A percentile compares a stretch with the other conserved stretches of the same genome.
Evolutionary conservation across 2,888 invertebrate genomes (phyloP).

Genomic region (Eurytoma adleriae): DNA sequence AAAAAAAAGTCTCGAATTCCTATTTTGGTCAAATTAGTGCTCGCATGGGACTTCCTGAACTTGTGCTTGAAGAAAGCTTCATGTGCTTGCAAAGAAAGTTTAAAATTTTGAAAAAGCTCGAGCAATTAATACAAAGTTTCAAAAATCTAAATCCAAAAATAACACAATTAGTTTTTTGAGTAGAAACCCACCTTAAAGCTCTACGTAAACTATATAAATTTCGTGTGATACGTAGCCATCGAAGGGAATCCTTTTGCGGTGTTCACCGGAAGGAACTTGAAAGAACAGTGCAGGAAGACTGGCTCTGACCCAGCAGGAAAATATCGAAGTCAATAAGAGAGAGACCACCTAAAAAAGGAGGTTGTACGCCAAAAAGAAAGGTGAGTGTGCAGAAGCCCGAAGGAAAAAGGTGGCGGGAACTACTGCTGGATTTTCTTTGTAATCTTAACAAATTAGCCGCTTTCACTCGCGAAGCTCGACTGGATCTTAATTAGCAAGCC

Average conservation of each 20-base stretch:
- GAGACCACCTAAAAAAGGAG: too few relatives aligned
- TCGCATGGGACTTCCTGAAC: too few relatives aligned
- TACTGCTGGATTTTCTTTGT: conserved; percentile 60
- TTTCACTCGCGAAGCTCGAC: conserved; percentile 48
- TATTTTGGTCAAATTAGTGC: too few relatives aligned
- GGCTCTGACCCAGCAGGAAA: too few relatives aligned
- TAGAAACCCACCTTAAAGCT: neutral
- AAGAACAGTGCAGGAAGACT: neutral
- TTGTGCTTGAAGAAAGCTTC: too few relatives aligned
- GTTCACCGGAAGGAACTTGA: conserved; percentile 16
- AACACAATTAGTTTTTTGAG: too few relatives aligned
- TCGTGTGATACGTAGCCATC: conserved; percentile 9
- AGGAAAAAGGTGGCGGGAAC: conserved; percentile 19
- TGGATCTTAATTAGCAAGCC: conserved; percentile 60
- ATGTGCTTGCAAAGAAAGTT: too few relatives aligned
- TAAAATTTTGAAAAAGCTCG: too few relatives aligned
- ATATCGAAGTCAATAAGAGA: too few relatives aligned
- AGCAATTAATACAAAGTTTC: too few relatives aligned
- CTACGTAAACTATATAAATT: conserved; percentile 10
- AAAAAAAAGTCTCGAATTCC: too few relatives aligned
- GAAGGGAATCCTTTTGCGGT: conserved; percentile 37
- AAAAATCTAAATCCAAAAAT: too few relatives aligned
- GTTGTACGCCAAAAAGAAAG: neutral
- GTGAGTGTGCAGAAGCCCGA: neutral
- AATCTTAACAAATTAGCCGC: conserved; percentile 66